Evolutionary conservation across 2,113 vertebrate species (phyloP).

Genomic region (Forbesichthys agassizii): DNA sequence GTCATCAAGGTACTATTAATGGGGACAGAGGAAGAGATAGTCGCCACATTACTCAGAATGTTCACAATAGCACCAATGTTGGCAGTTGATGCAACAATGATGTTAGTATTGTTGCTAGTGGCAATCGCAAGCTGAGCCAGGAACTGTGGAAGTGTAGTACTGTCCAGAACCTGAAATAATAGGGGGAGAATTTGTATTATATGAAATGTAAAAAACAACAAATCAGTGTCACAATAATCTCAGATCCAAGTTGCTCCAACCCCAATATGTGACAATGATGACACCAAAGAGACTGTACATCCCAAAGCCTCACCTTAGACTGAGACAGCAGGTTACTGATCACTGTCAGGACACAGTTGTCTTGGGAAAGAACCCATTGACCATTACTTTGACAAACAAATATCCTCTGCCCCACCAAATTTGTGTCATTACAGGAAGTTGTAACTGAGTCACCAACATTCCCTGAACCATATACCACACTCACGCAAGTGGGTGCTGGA

Average conservation of each 20-base stretch:
- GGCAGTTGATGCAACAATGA: rapidly evolving
- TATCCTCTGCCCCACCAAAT: too few relatives aligned
- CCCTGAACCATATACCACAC: too few relatives aligned
- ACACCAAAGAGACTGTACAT: too few relatives aligned
- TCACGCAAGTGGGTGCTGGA: too few relatives aligned
- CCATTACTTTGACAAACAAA: not conserved
- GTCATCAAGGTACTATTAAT: not conserved
- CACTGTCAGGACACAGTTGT: conserved; percentile 19
- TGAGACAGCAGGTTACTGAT: conserved; percentile 10
- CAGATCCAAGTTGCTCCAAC: not conserved
- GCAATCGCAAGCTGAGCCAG: not conserved
- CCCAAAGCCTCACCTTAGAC: conserved; percentile 37
- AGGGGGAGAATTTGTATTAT: not conserved
- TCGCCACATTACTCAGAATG: conserved; percentile 34
- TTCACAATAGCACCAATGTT: conserved; percentile 36
- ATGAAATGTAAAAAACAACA: not conserved
- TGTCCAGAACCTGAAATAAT: conserved; percentile 21
- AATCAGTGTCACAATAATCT: not conserved
- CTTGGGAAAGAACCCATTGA: not conserved
- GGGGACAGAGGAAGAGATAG: rapidly evolving
- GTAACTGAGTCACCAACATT: too few relatives aligned
- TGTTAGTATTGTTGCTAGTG: not conserved
- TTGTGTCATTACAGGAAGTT: too few relatives aligned
- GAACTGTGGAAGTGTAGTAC: conserved; percentile 5
- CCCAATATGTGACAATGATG: not conserved